Evolutionary conservation across 2,113 vertebrate genomes (phyloP).

Genomic region (Indicator maculatus): DNA sequence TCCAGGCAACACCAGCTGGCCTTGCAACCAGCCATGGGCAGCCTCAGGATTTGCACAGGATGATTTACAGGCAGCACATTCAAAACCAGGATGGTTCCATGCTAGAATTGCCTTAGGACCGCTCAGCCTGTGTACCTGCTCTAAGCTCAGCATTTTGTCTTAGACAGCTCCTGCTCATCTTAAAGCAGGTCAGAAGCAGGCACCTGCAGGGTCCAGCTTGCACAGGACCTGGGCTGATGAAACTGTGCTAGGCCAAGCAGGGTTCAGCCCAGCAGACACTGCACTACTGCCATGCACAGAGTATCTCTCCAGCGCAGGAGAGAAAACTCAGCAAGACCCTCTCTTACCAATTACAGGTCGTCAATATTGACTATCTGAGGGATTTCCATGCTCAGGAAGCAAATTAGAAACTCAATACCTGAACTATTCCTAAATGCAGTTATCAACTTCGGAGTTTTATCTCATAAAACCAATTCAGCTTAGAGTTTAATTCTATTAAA

Average conservation of each 20-base stretch:
- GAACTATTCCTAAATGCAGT: slow-evolving; percentile 84
- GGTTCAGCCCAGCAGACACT: neutral
- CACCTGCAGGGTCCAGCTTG: neutral
- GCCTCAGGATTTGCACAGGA: neutral
- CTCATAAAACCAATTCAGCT: slow-evolving; percentile 85
- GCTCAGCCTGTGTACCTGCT: neutral
- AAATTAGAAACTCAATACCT: slow-evolving; percentile 87
- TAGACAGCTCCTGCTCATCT: neutral
- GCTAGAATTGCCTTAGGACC: neutral
- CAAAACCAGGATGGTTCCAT: neutral
- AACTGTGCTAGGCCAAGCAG: neutral
- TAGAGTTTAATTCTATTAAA: slow-evolving; percentile 86
- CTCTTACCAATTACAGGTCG: slow-evolving; percentile 80
- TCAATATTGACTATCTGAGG: slow-evolving; percentile 84
- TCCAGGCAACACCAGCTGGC: neutral
- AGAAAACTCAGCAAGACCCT: slow-evolving; percentile 66
- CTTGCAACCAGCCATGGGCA: neutral
- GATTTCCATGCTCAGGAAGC: slow-evolving; percentile 82
- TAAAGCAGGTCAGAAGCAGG: neutral
- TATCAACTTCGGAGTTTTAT: slow-evolving; percentile 85
- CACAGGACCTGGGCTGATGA: neutral
- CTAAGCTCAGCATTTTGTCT: neutral
- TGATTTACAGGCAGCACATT: neutral
- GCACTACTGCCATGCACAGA: accelerated
- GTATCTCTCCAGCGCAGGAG: neutral